Evolutionary conservation across 2,113 vertebrate genomes (phyloP), one percentile per base, ranked within the genome.

Genomic region (Halcyon senegalensis): DNA sequence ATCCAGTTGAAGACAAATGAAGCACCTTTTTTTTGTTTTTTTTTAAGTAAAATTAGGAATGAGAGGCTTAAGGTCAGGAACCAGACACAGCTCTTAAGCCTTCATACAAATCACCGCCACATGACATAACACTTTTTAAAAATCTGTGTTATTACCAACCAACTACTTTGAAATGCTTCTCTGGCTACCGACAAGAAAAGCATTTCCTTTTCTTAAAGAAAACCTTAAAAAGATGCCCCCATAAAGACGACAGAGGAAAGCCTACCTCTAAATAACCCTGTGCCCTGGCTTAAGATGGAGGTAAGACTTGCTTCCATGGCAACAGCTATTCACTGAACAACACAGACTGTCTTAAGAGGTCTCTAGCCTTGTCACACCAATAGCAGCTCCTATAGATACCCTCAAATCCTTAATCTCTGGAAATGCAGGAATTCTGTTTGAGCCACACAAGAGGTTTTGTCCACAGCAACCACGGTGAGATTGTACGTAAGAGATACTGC

Each of bases 301-400:
- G 69, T 39, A 89, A 89, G 70, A 89, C 51, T 64, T 91, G 81
- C 80, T 95, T 33, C 73, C 33, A 78, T 75, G 77, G 91, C 77
- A 94, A 93, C 66, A 4, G 62, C 85, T 55, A 81, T 7, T 75
- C 53, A 82, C 0, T 44, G 72, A 75, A 94, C 5, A 14, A 24
- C 39, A 67, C 39, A 66, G n/a, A 6, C 35, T 53, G 17, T 62
- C 63, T 73, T 66, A 68, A 77, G 48, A 76, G 27, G 46, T 48
- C 90, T 92, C 0, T 35, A 79, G n/a, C 48, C 79, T 60, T 79
- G 43, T 68, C 37, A 70, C 56, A 87, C n/a, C 60, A 70, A 10
- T 30, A 72, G 80, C 19, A 93, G 23, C 35, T 68, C 55, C 48
- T 14, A 48, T 4, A 77, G 67, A 58, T 16, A 86, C 17, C n/a